Conservation (phyloP, 35 echinoderm and acorn worm genomes). For the Stichopus chloronotus region DNA sequence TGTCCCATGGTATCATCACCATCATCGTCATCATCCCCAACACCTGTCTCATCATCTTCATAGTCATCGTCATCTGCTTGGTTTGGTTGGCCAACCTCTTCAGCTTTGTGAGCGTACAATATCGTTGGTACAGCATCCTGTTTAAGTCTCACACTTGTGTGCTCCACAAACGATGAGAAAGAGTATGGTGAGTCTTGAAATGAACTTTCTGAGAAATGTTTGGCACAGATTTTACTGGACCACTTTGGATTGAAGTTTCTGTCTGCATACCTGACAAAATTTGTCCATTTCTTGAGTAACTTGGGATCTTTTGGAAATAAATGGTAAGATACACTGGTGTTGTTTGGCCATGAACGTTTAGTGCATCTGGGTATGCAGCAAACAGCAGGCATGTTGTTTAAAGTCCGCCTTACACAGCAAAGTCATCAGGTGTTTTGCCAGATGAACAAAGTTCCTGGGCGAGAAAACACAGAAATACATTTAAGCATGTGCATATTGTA, state of each 20-base stretch:
- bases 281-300: constrained; percentile 14
- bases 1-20: background rate
- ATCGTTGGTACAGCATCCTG: constrained; percentile 15
- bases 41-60: background rate
- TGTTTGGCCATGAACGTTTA: too few species aligned
- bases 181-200: background rate
- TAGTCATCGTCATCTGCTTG: background rate
- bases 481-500: too few species aligned
- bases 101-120: constrained; percentile 34
- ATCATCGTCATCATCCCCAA: background rate
- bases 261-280: constrained; percentile 4
- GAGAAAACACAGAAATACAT: too few species aligned
- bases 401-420: background rate
- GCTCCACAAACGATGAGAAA: background rate
- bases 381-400: background rate
- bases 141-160: background rate
- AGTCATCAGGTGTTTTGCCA: too few species aligned
- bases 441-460: too few species aligned
- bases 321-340: background rate
- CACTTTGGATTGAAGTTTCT: background rate
- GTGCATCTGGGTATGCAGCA: constrained; percentile 4
- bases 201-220: constrained; percentile 9
- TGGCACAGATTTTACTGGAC: background rate
- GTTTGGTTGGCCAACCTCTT: background rate
- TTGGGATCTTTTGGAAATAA: constrained; percentile 18